Base-by-base conservation (phyloP, 2,113 vertebrate genomes). In the Apistogramma diplotaenia region DNA sequence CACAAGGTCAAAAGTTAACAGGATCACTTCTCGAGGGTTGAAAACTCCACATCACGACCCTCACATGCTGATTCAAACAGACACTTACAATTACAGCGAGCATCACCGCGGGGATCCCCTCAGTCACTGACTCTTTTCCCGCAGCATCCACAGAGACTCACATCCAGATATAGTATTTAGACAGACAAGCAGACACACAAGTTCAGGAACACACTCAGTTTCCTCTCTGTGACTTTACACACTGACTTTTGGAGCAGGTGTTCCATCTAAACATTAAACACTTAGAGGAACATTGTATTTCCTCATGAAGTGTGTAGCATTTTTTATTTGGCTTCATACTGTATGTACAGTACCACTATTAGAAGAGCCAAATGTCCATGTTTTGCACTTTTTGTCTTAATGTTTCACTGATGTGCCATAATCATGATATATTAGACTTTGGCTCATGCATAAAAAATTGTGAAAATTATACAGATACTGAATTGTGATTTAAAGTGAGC, bases 1-100 rank as follows among this genome's bases (percentile, higher is more conserved):
- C 13, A 19, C 74, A 84, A 86, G 89, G 81, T 90, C 73, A 89
- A 83, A 81, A 74, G 82, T 80, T 78, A 82, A 67, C 29, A 33
- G 25, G 12, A 62, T 40, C 8, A 33, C 19, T 13, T 83, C 65
- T 76, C 43, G 1, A 57, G 62, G 78, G 59, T 23, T 60, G 40
- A 79, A 57, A 55, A 61, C 53, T 79, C 43, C 70, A 62, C 76
- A 61, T 84, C 74, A 78, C 12, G 0, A 76, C n/a, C 18, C 16
- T 74, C 15, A 25, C 23, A 12, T 6, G 10, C 40, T 11, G 58
- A 83, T 77, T 83, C 72, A 84, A 79, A 61, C 23, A 21, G 86
- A 86, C 85, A 73, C 53, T 76, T 79, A 23, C n/a, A 60, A 54
- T 79, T 76, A 85, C 25, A 70, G 58, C 55, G 8, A 61, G 31